Evolutionary conservation across 2,797 vertebrate species (phyloP).

Genomic region (Melopsittacus undulatus): DNA sequence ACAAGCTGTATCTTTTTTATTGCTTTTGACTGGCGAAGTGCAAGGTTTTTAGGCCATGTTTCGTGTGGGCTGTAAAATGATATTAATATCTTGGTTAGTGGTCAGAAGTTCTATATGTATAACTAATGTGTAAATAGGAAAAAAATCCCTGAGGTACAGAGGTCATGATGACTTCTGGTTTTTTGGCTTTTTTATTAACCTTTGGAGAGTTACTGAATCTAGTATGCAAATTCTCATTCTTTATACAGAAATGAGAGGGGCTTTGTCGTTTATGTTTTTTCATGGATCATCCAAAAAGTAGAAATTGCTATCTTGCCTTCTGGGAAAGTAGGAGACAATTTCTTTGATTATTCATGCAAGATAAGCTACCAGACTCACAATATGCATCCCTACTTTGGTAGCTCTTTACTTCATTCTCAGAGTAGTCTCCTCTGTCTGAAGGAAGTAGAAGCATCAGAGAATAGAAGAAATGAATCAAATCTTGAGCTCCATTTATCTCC

Average conservation of each 20-base stretch:
- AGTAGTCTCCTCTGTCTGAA: not conserved
- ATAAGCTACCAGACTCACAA: not conserved
- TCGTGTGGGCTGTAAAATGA: conserved; percentile 22
- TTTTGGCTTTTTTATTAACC: not conserved
- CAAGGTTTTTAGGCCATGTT: conserved; percentile 48
- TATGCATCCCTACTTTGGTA: not conserved
- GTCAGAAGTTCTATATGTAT: conserved; percentile 30
- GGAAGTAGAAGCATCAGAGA: not conserved
- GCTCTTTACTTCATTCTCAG: not conserved
- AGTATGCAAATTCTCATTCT: conserved; percentile 22
- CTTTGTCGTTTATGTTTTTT: not conserved
- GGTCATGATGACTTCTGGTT: not conserved
- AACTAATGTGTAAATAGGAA: conserved; percentile 42
- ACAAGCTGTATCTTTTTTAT: conserved; percentile 66
- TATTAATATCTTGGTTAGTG: conserved; percentile 43
- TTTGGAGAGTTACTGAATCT: conserved; percentile 7
- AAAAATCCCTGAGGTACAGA: not conserved
- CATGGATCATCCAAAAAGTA: not conserved
- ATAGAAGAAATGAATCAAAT: not conserved
- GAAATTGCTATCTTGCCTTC: not conserved
- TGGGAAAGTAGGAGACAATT: not conserved
- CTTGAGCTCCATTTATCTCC: not conserved
- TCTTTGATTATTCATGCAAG: not conserved
- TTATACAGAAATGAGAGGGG: not conserved
- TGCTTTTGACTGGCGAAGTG: conserved; percentile 33